A percentile compares a stretch with the other conserved stretches of the same genome.
Evolutionary conservation across 2,888 invertebrate genomes (phyloP).

Genomic region (Leptinotarsa haldemani): DNA sequence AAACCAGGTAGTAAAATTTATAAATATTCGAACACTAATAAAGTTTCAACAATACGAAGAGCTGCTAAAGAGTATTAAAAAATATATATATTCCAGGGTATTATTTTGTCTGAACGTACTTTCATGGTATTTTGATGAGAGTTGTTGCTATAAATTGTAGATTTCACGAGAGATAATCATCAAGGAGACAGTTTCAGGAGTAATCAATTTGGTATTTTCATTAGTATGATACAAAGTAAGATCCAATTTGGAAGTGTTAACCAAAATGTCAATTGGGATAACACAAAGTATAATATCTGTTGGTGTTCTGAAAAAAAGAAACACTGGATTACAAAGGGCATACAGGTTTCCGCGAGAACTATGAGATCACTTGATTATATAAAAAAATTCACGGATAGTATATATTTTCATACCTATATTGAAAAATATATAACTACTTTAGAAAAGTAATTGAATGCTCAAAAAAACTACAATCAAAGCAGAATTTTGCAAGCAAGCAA

Average conservation of each 20-base stretch:
- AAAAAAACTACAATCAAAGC: no score
- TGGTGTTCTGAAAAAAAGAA: background rate
- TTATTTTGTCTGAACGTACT: slow-evolving; percentile 29
- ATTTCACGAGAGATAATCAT: background rate
- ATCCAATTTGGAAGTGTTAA: background rate
- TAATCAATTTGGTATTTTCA: slow-evolving; percentile 1
- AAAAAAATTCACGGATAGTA: no score
- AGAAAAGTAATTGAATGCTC: no score
- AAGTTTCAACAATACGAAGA: slow-evolving; percentile 40
- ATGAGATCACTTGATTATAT: no score
- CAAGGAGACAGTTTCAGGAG: background rate
- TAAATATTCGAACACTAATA: slow-evolving; percentile 45
- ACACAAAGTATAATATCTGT: background rate
- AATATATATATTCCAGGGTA: slow-evolving; percentile 29
- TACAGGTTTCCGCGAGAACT: no score
- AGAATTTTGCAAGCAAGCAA: no score
- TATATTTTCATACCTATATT: no score
- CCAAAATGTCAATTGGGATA: background rate
- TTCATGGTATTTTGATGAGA: slow-evolving; percentile 24
- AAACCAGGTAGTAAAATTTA: slow-evolving; percentile 44
- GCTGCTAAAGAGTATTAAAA: slow-evolving; percentile 41
- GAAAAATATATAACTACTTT: no score
- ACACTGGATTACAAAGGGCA: no score
- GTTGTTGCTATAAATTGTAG: slow-evolving; percentile 17
- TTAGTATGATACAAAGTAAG: background rate